Percentiles rank a stretch among this genome's conserved stretches.
Evolutionary conservation across 92 coral and sea anemone genomes (phyloP).

Genomic region (Montipora capitata): DNA sequence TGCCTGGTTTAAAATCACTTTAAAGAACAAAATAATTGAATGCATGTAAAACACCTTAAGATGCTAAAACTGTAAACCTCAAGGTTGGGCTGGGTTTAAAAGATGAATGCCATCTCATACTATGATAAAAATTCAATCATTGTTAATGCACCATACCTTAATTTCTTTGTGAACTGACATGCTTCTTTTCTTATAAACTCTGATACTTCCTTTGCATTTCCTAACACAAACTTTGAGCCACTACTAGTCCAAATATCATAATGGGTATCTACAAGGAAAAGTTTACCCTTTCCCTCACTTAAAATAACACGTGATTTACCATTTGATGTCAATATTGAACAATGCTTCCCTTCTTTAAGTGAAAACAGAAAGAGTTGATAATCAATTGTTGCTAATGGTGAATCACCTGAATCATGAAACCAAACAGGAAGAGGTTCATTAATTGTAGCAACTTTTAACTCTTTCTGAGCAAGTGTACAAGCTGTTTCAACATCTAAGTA

Average conservation of each 20-base stretch:
- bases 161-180: neutral
- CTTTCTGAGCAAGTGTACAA: too few relatives aligned
- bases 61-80: neutral
- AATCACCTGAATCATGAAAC: neutral
- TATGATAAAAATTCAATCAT: neutral
- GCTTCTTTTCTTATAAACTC: constrained; percentile 8
- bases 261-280: neutral
- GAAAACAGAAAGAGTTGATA: constrained; percentile 24
- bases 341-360: constrained; percentile 5
- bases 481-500: constrained; percentile 4
- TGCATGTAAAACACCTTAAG: too few relatives aligned
- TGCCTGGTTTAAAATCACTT: too few relatives aligned
- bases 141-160: constrained; percentile 12
- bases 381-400: constrained; percentile 35
- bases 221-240: constrained; percentile 10
- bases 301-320: constrained; percentile 10
- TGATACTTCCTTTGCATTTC: constrained; percentile 6
- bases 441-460: neutral
- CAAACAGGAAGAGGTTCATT: too few relatives aligned
- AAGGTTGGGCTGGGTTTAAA: neutral
- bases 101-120: neutral
- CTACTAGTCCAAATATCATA: neutral
- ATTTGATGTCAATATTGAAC: constrained; percentile 18
- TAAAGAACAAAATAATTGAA: too few relatives aligned
- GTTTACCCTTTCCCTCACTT: constrained; percentile 6